Evolutionary conservation across 2,113 vertebrate species (phyloP), one percentile per base, ranked within the genome.

Genomic region (Cebus imitator): DNA sequence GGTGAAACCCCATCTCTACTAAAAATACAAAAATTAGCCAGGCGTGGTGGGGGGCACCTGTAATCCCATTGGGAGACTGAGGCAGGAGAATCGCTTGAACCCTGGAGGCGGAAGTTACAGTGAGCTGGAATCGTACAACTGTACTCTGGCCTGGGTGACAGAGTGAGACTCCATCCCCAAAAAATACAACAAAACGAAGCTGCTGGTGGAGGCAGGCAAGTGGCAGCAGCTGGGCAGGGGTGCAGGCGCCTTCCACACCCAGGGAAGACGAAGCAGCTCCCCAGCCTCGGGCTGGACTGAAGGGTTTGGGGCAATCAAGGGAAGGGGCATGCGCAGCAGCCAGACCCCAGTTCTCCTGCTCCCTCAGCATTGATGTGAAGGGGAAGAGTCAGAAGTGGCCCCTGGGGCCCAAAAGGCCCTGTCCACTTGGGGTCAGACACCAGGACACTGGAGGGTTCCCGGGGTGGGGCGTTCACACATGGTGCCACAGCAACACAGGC

Each of bases 381-480:
- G 58, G 11, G 23, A 52, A n/a, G 55, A 21, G 52, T 20, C 27
- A 2, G 32, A 57, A 2, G 16, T 13, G 30, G n/a, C 35, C 35
- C 58, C 16, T 0, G 61, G 32, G 17, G 61, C 14, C 3, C 55
- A 35, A 92, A 52, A 76, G 83, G 32, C 37, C 30, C 45, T n/a
- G 27, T 45, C 61, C 21, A 79, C 50, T 58, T 8, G 18, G 57
- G 45, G 61, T n/a, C 57, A 37, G 35, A 50, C 2, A 20, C n/a
- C 79, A 55, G 64, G 66, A n/a, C 75, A 45, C 23, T 6, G 18
- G 73, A 64, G 8, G 35, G 8, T 14, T 37, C 43, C 81, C 9
- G 8, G 13, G 70, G 5, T 30, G 50, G 58, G 2, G 18, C 0
- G 0, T 6, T 1, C 5, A 17, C 1, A 1, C 52, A 0, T 1